Evolutionary conservation across 2,113 vertebrate species (phyloP).

Genomic region (Dasypus novemcinctus): DNA sequence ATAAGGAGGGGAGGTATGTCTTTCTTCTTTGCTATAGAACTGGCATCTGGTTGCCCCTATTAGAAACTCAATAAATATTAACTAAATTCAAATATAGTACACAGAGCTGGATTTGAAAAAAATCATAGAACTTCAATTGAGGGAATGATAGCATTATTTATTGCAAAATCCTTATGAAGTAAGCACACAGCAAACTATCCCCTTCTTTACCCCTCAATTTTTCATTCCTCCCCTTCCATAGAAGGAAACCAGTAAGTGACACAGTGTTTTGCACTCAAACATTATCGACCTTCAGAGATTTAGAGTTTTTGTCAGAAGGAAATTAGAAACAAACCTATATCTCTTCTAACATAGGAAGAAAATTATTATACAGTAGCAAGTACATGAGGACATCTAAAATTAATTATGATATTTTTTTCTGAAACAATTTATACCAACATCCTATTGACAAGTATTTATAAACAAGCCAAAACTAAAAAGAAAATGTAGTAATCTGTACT

Average conservation of each 20-base stretch:
- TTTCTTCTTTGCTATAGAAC: not conserved
- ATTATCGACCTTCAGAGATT: not conserved
- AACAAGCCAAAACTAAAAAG: not conserved
- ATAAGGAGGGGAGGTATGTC: not conserved
- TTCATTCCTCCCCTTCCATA: not conserved
- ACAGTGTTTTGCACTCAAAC: not conserved
- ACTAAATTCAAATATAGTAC: not conserved
- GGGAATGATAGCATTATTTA: too few species aligned
- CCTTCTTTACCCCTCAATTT: fast-evolving
- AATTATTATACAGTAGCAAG: not conserved
- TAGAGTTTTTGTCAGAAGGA: not conserved
- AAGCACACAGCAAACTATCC: not conserved
- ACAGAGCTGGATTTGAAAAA: not conserved
- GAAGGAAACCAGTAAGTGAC: not conserved
- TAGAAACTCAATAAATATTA: not conserved
- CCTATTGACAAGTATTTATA: not conserved
- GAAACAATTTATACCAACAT: not conserved
- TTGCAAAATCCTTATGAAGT: not conserved
- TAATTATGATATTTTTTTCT: not conserved
- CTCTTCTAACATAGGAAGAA: not conserved
- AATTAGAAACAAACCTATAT: not conserved
- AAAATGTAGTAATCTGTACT: not conserved
- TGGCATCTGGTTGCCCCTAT: not conserved
- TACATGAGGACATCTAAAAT: not conserved
- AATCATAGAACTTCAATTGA: not conserved